Base-by-base conservation (phyloP, 2,797 vertebrate species). In the Eulemur albifrons region DNA sequence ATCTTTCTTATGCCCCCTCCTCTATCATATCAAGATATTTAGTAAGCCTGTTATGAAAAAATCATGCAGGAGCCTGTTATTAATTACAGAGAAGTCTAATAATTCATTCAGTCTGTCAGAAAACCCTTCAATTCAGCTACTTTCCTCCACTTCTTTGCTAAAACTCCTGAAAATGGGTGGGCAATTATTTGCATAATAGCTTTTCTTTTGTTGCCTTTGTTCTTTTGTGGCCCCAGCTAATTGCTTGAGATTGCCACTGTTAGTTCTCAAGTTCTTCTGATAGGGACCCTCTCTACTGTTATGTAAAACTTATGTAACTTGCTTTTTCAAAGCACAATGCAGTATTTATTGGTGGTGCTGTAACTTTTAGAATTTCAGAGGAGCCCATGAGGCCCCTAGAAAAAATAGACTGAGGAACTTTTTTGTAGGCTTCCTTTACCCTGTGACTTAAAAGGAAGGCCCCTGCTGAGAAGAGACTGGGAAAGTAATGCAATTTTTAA, bases 131-230 rank as follows among this genome's bases (percentile, higher is more conserved):
- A 86, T 35, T 65, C 32, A 54, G 35, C 72, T 30, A 25, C 27
- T 94, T 27, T 15, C n/a, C 35, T 88, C 80, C 25, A 50, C 17
- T 82, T 86, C 63, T 95, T 65, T 82, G n/a, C 35, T 9, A 45
- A 69, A 27, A 15, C 72, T 82, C 7, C 70, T 94, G 20, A 35
- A 76, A 65, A 18, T 32, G 2, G 25, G 69, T 14, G 14, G 83
- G 40, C 43, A 96, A 77, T 90, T 57, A 94, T 93, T 90, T 95
- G 63, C 38, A 83, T 92, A 92, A 97, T 88, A 20, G n/a, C n/a
- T 92, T 90, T 94, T 30, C 87, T 90, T 94, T 90, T 82, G 80
- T 83, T 97, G 69, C 8, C 38, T 97, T 95, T 96, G 88, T 94
- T 95, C 77, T 94, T 92, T 87, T 50, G 32, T 69, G 88, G 38